Evolutionary conservation across 2,888 invertebrate genomes (phyloP), one percentile per base, ranked within the genome.

Genomic region (Napeogenes inachia): DNA sequence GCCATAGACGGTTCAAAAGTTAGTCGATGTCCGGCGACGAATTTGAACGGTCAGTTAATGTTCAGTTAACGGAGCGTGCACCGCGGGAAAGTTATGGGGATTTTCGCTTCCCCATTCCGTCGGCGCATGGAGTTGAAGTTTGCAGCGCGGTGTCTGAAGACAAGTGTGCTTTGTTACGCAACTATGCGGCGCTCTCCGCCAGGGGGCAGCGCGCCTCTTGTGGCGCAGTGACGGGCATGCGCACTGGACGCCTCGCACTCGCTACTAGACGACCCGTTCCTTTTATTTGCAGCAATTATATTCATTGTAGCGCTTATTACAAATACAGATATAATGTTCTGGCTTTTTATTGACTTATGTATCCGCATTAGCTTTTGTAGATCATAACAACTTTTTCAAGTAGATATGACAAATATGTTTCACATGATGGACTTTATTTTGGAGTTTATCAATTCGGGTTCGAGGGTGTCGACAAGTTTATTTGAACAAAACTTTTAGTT

Each of bases 181-280:
- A 90, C 76, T 84, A 82, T 89, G 89, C 89, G 85, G 78, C 78
- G 85, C 77, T 74, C 76, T 79, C 89, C 89, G 82, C 89, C 81
- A 89, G 89, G 88, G 89, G 89, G 89, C 87, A 87, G 83, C 85
- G 84, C 82, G 81, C 77, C 75, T 81, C 75, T 72, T 84, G 87
- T 89, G 90, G 90, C 89, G 90, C 90, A 90, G 87, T 89, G 89
- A 75, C 89, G 86, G 75, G 90, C 90, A 88, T 90, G 90, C 90
- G 90, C 88, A 84, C 74, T 84, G 67, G 50, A 72, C 72, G 70
- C 65, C 73, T 59, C 60, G 61, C 66, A 12, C 54, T 38, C 65
- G 60, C 62, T 54, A 62, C 61, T 54, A n/a, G n/a, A 57, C 57
- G 55, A 61, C 56, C 63, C 68, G 67, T 68, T 65, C 67, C 62